Conservation (phyloP, 2,797 vertebrate genomes). For the Cryptoblepharus egeriae region DNA sequence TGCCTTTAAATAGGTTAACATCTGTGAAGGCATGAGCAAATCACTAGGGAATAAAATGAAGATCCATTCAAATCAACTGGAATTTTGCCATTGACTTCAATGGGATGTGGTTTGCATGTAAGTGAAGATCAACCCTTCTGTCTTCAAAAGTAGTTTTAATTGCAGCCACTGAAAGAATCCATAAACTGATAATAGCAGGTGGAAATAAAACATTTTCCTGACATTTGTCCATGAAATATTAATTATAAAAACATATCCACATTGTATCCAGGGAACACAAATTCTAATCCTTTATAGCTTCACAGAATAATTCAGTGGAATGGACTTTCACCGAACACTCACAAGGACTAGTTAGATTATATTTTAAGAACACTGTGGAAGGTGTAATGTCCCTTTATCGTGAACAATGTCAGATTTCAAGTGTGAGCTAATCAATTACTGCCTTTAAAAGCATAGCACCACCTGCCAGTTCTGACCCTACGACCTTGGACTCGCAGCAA, state of each 20-base stretch:
- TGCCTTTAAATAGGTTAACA: slow-evolving; percentile 65
- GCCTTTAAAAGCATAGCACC: neutral
- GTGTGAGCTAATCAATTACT: neutral
- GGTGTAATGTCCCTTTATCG: neutral
- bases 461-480: neutral
- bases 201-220: slow-evolving; percentile 31
- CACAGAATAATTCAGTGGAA: neutral
- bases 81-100: slow-evolving; percentile 18
- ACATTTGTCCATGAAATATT: slow-evolving; percentile 4
- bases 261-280: neutral
- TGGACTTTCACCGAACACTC: neutral
- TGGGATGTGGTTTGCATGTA: slow-evolving; percentile 1
- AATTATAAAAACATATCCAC: neutral
- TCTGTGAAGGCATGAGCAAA: slow-evolving; percentile 48
- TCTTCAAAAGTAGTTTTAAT: slow-evolving; percentile 36
- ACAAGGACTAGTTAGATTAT: neutral
- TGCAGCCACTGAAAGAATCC: slow-evolving; percentile 15
- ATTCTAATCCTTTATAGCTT: neutral
- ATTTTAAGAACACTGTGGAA: neutral
- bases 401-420: neutral
- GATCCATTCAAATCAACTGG: slow-evolving; percentile 5
- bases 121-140: slow-evolving; percentile 36
- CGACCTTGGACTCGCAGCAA: neutral
- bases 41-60: slow-evolving; percentile 43
- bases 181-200: slow-evolving; percentile 26